A percentile compares a stretch with the other conserved stretches of the same genome.
These are phyloP conservation scores for Callospermophilus lateralis DNA, from an alignment of 2,113 vertebrate species.

Conservation along the genomic window DNA sequence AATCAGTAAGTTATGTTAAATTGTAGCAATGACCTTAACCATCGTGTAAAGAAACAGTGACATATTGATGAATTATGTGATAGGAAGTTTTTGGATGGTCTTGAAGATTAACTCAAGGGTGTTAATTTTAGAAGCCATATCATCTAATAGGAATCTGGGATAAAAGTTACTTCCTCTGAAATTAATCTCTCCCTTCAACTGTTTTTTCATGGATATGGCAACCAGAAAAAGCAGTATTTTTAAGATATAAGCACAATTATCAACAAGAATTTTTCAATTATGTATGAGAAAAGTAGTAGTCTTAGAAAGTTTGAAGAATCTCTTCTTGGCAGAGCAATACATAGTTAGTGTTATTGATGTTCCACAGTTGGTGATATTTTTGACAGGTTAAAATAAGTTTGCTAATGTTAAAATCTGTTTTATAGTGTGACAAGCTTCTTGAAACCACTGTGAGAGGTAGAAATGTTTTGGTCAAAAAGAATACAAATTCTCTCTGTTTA, in stretches of 20 bases:
- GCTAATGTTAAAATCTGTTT: background rate
- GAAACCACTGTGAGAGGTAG: background rate
- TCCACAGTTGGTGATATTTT: background rate
- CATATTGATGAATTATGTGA: background rate
- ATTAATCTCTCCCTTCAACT: background rate
- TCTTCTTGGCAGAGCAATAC: background rate
- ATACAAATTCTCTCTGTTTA: background rate
- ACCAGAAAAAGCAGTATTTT: background rate
- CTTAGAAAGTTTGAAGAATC: background rate
- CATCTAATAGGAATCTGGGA: background rate
- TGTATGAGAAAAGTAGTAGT: background rate
- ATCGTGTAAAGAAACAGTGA: background rate
- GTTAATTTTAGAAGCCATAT: conserved; percentile 32
- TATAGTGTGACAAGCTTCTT: background rate
- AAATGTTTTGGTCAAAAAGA: background rate
- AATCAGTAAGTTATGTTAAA: background rate
- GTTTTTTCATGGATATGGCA: background rate
- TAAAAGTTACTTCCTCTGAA: background rate
- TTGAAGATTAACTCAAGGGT: background rate
- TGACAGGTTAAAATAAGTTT: background rate
- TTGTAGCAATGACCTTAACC: background rate
- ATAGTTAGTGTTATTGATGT: background rate
- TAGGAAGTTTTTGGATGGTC: background rate
- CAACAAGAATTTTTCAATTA: background rate
- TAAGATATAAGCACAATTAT: background rate